phyloP scores from a whole-genome alignment of 2,797 vertebrate species.

The Manis crassicaudata region DNA sequence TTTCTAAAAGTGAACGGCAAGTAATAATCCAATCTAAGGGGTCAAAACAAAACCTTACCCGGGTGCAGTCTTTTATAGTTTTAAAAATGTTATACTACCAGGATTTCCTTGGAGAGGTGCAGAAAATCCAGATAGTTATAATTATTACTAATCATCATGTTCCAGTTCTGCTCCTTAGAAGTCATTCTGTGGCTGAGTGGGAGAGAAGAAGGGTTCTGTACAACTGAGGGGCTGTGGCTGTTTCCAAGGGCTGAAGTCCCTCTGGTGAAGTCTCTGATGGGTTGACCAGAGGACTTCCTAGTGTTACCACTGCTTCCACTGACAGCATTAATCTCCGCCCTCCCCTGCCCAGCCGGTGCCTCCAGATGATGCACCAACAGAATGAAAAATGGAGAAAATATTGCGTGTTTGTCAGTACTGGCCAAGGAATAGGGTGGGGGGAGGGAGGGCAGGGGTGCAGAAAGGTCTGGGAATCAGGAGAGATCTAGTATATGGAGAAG shows the following conservation, averaged over 20 bases:
- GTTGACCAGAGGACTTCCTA: not conserved
- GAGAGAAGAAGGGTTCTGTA: not conserved
- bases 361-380: not conserved
- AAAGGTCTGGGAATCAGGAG: not conserved
- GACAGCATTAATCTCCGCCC: not conserved
- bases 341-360: not conserved
- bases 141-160: not conserved
- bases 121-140: not conserved
- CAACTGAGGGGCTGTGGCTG: not conserved
- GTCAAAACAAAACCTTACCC: not conserved
- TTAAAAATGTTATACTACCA: not conserved
- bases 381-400: not conserved
- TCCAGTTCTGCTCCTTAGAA: not conserved
- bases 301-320: not conserved
- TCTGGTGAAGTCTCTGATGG: not conserved
- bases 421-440: not conserved
- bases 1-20: conserved; percentile 13
- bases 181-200: not conserved
- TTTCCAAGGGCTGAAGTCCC: not conserved
- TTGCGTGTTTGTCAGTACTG: not conserved
- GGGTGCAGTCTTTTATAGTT: not conserved
- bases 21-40: not conserved
- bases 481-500: not conserved
- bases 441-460: not conserved
- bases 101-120: not conserved